Evolutionary conservation across 35 echinoderm and acorn worm species (phyloP).

Genomic region (Anneissia japonica): DNA sequence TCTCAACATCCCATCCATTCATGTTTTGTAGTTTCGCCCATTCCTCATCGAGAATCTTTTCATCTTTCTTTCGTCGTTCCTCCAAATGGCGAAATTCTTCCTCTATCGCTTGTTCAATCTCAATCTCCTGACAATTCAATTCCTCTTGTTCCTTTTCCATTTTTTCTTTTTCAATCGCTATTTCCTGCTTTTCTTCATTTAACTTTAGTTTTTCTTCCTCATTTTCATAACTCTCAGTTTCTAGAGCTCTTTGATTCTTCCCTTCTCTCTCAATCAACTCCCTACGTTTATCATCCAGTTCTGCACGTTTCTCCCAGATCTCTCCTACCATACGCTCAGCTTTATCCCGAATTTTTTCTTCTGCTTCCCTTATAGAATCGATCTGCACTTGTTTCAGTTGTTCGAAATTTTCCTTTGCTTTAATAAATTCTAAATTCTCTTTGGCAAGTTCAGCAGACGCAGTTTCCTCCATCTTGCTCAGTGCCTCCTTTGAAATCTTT

Average conservation of each 20-base stretch:
- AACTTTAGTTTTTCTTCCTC: slow-evolving; percentile 48
- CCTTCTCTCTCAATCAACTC: slow-evolving; percentile 45
- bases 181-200: slow-evolving; percentile 40
- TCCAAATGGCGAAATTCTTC: slow-evolving; percentile 77
- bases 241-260: slow-evolving; percentile 20
- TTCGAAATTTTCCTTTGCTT: slow-evolving; percentile 79
- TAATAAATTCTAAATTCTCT: slow-evolving; percentile 71
- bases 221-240: slow-evolving; percentile 25
- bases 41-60: slow-evolving; percentile 64
- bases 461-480: slow-evolving; percentile 67
- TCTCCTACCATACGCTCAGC: slow-evolving; percentile 62
- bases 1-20: slow-evolving; percentile 6
- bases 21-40: slow-evolving; percentile 72
- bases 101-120: slow-evolving; percentile 76
- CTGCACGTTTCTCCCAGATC: slow-evolving; percentile 72
- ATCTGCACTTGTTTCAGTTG: slow-evolving; percentile 69
- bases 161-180: slow-evolving; percentile 44
- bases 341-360: slow-evolving; percentile 72
- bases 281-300: slow-evolving; percentile 58
- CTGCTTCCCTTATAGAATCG: slow-evolving; percentile 74
- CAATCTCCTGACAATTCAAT: slow-evolving; percentile 53
- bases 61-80: slow-evolving; percentile 34
- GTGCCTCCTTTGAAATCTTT: slow-evolving; percentile 49
- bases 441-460: slow-evolving; percentile 32
- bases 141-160: slow-evolving; percentile 44